Conservation (phyloP, 2,797 vertebrate species). For the Sebastiscus tertius region DNA sequence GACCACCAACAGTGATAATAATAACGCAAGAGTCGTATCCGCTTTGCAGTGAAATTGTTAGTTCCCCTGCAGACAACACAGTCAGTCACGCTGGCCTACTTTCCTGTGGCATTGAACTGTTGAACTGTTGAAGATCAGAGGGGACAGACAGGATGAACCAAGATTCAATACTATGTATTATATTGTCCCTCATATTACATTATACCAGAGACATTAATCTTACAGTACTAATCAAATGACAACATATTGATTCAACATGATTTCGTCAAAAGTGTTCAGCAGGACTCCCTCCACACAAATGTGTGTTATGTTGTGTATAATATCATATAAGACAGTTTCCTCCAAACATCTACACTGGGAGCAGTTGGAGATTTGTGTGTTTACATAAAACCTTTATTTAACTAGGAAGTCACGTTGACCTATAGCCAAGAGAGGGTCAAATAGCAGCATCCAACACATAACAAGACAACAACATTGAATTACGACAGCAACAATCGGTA, state of each 20-base stretch:
- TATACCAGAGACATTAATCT: background rate
- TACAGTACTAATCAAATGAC: background rate
- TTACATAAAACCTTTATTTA: too few species aligned
- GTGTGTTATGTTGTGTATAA: background rate
- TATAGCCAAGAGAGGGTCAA: too few species aligned
- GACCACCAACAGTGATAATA: background rate
- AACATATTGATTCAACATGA: background rate
- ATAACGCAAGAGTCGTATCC: background rate
- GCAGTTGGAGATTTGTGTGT: background rate
- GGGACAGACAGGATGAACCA: background rate
- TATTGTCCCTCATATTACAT: background rate
- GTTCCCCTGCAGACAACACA: constrained; percentile 28
- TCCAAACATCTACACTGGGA: background rate
- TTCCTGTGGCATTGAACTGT: constrained; percentile 10
- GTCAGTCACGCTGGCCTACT: constrained; percentile 51
- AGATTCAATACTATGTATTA: background rate
- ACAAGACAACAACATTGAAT: too few species aligned
- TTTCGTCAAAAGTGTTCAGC: background rate
- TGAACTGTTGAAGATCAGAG: constrained; percentile 10
- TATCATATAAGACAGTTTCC: background rate
- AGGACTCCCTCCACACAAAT: background rate
- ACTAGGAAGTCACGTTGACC: too few species aligned
- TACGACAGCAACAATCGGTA: too few species aligned
- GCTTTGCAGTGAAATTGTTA: constrained; percentile 27
- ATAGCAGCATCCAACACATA: too few species aligned